phyloP scores from a whole-genome alignment of 2,113 vertebrate genomes.

The Polypterus senegalus region DNA sequence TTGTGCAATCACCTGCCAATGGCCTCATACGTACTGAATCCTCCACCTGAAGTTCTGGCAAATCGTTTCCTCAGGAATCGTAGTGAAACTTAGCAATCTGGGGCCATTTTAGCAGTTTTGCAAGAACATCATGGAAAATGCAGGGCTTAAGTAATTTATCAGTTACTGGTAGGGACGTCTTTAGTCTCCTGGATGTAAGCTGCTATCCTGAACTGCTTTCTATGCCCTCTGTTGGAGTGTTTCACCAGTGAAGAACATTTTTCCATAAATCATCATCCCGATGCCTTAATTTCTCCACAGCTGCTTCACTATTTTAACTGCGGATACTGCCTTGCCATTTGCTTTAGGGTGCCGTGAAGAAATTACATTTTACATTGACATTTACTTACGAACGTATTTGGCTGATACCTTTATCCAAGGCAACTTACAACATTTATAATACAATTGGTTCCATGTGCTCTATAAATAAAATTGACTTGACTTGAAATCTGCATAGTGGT shows the following conservation, averaged over 20 bases:
- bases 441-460: too few relatives aligned
- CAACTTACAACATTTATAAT: too few relatives aligned
- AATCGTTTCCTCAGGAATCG: neutral
- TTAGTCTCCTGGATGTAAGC: conserved; percentile 6
- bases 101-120: neutral
- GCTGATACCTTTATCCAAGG: too few relatives aligned
- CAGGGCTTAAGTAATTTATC: neutral
- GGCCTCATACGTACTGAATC: neutral
- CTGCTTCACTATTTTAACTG: conserved; percentile 2
- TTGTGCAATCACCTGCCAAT: neutral
- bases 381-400: too few relatives aligned
- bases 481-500: conserved; percentile 6
- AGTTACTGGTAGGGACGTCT: neutral
- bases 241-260: conserved; percentile 7
- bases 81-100: neutral
- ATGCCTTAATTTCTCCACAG: conserved; percentile 9
- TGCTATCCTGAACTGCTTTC: conserved; percentile 6
- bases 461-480: too few relatives aligned
- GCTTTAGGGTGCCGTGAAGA: neutral
- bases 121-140: neutral
- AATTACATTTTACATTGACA: too few relatives aligned
- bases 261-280: conserved; percentile 11
- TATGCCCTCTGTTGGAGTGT: conserved; percentile 11
- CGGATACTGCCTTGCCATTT: conserved; percentile 4
- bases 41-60: neutral